Base-by-base conservation (phyloP, 1,140 invertebrate genomes). In the Drosophila virilis region DNA sequence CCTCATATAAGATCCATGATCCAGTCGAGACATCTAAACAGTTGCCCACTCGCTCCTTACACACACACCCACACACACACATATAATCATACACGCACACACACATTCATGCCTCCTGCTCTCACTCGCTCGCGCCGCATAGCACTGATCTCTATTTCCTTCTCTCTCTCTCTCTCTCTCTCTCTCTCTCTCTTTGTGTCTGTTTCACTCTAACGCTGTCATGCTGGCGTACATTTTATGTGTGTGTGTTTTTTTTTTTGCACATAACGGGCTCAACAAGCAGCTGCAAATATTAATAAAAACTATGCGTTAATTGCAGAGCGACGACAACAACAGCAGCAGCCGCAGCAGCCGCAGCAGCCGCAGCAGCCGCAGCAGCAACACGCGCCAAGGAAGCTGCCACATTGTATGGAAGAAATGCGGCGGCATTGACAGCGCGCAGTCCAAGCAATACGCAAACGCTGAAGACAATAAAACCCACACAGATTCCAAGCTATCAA, bases 401-500 rank as follows among this genome's bases (percentile, higher is more conserved):
- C 28, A 33, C 61, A 40, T 48, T 35, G 9, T 17, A 48, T 48
- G 43, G 43, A 8, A 46, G 43, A 61, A 43, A 9, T 12, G 38
- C 57, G 8, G 10, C 43, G 9, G 32, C 68, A n/a, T n/a, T 22
- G 12, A 43, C 73, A 69, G 40, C 72, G 60, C 61, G 75, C 66
- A 50, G 15, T 38, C 8, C 61, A 45, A 45, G 60, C 40, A 0
- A 32, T 22, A 37, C 58, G 67, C 43, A 62, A 43, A 65, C 66
- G 45, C 40, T 71, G 17, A 91, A 80, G 84, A 81, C 77, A 89
- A 83, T 86, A 80, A 89, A 86, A 77, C 64, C 74, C 45, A 80
- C 91, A 40, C 91, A 92, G 71, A 92, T 92, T 79, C 91, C 91
- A 40, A 91, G 83, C 52, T 92, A 91, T 70, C 91, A 91, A 48